Evolutionary conservation across 2,888 invertebrate species (phyloP), one percentile per base, ranked within the genome.

Genomic region (Homarus gammarus): DNA sequence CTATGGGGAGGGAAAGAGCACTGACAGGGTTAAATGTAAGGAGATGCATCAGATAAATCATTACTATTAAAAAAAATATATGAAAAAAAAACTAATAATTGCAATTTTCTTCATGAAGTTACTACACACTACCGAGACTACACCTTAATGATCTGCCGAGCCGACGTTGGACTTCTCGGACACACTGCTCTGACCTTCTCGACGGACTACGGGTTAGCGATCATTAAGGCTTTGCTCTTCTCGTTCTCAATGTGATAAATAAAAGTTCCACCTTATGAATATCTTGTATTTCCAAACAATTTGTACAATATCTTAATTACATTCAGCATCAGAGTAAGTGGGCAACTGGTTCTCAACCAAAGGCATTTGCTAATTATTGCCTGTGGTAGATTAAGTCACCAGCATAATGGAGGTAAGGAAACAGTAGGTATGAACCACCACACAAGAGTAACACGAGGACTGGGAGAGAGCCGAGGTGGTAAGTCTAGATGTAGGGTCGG

Each of bases 271-370:
- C 36, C 44, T 40, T 85, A 85, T 56, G 77, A 85, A 85, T 78
- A 85, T 85, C 44, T 77, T 85, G 61, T 85, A 85, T 85, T 85
- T 85, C 68, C 75, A 85, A 85, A 85, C 85, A 56, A 85, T 85
- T 85, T 85, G 85, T 85, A 85, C 85, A 85, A 77, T 85, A 77
- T 85, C 40, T 73, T 84, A 61, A 85, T 84, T 84, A 84, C 85
- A 85, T 31, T 85, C 78, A 85, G 85, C 64, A 64, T 64, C 40
- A 38, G 38, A 64, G 36, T 64, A 51, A 64, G 33, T 36, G 70
- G 84, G 84, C 84, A 73, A 73, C 51, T 72, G 70, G 84, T 56
- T 22, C 56, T 61, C 56, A 38, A 84, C 51, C n/a, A 61, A 64
- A 40, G 81, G 64, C 40, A 64, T 22, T 27, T 15, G n/a, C 38